Base-by-base conservation (phyloP, 2,113 vertebrate species). In the Zosterops pallidus region DNA sequence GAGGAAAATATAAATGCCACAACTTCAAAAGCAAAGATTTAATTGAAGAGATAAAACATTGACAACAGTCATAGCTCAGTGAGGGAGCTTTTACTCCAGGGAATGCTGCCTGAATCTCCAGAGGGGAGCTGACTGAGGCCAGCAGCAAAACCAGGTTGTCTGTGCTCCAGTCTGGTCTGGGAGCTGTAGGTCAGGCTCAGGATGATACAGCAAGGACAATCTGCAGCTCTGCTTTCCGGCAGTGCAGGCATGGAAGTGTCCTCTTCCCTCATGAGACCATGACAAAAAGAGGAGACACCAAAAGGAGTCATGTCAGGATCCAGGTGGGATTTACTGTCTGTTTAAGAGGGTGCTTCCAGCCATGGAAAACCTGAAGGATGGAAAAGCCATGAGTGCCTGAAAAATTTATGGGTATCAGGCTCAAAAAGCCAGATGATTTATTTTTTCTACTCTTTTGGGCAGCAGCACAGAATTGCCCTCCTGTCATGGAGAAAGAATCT, bases 271-370 rank as follows among this genome's bases (percentile, higher is more conserved):
- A 2, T 3, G n/a, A 62, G 56, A 37, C 2, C 37, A 18, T 1
- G 1, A 2, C 41, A 70, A 53, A 52, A 57, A 49, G 39, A 37
- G 35, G n/a, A 63, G 26, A 83, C 39, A 52, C 21, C 24, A 46
- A n/a, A 57, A 0, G 4, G 50, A 49, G 23, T 50, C 3, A 0
- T 42, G 29, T 14, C 49, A 69, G 64, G 53, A 86, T 44, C 49
- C 70, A 24, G 11, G 9, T 20, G 14, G 75, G 37, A 28, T 83
- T 93, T 92, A 29, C 23, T 41, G 52, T 3, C 44, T 3, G 0
- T 47, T 71, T 39, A 8, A 16, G 3, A 9, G 8, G 2, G 2
- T 59, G 28, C 35, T 89, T 71, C 57, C 46, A 56, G 14, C 12
- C 60, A 49, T 55, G 55, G 69, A 29, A 82, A 86, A 59, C 7